phyloP scores from a whole-genome alignment of 2,888 invertebrate genomes.

The Seira sanloemensis region DNA sequence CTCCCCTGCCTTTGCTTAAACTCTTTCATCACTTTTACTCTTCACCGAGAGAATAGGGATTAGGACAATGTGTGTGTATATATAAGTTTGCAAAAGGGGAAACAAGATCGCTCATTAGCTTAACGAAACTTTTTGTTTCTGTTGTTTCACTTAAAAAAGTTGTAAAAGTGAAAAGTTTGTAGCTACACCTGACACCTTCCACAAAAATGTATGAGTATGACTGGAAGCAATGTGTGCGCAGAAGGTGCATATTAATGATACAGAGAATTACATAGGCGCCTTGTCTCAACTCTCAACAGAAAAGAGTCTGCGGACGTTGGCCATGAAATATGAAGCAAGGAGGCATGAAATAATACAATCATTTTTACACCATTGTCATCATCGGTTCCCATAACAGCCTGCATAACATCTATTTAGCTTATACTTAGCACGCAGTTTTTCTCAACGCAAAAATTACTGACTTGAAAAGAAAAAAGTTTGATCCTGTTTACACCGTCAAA shows the following conservation, averaged over 20 bases:
- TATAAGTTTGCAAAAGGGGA: not conserved
- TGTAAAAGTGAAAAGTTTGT: not conserved
- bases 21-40: not conserved
- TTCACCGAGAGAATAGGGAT: not conserved
- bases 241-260: not conserved
- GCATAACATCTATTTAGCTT: too few species aligned
- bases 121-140: not conserved
- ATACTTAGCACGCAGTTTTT: too few species aligned
- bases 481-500: too few species aligned
- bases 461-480: too few species aligned
- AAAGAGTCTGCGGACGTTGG: not conserved
- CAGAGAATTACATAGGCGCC: not conserved
- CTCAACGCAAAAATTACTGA: too few species aligned
- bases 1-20: not conserved
- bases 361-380: too few species aligned
- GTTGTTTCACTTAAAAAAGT: not conserved
- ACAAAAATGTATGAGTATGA: not conserved
- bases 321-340: too few species aligned
- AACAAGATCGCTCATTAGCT: not conserved
- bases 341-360: not conserved
- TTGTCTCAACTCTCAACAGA: too few species aligned
- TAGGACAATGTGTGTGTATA: not conserved
- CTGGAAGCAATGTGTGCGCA: not conserved
- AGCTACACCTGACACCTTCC: not conserved
- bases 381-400: too few species aligned